These are phyloP conservation scores for Heliothis peltigera DNA, from an alignment of 2,888 invertebrate genomes.

Conservation along the genomic window DNA sequence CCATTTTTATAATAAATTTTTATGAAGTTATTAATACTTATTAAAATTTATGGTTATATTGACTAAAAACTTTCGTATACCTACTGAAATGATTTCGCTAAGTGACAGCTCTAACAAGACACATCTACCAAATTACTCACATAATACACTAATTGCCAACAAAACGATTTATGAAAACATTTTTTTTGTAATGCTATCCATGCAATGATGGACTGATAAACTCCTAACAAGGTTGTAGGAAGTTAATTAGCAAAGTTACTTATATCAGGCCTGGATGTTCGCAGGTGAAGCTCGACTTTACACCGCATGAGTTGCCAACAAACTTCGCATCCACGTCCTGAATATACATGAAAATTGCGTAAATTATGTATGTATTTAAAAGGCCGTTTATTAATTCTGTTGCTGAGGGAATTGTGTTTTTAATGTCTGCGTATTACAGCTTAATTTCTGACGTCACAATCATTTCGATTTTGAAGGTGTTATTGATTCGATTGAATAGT, in stretches of 20 bases:
- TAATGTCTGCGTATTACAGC: neutral
- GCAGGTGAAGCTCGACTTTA: constrained; percentile 28
- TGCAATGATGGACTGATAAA: constrained; percentile 48
- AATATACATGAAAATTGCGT: constrained; percentile 24
- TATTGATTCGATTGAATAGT: no score
- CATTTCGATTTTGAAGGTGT: no score
- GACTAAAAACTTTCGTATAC: no score
- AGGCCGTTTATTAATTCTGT: constrained; percentile 16
- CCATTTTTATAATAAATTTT: no score
- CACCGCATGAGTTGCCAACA: constrained; percentile 46
- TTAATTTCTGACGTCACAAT: neutral
- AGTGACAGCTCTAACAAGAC: neutral
- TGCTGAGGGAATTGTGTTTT: neutral
- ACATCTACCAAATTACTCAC: neutral
- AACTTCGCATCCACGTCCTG: constrained; percentile 45
- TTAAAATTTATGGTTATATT: no score
- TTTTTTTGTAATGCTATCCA: constrained; percentile 16
- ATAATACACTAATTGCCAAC: no score
- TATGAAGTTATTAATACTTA: no score
- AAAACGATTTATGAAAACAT: constrained; percentile 10
- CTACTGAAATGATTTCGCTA: no score
- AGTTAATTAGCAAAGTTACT: constrained; percentile 67
- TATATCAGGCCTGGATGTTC: constrained; percentile 45
- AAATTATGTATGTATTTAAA: constrained; percentile 27
- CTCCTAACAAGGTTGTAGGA: constrained; percentile 59